These are phyloP conservation scores for Bovichtus variegatus DNA, from an alignment of 2,797 vertebrate genomes.

Conservation along the genomic window DNA sequence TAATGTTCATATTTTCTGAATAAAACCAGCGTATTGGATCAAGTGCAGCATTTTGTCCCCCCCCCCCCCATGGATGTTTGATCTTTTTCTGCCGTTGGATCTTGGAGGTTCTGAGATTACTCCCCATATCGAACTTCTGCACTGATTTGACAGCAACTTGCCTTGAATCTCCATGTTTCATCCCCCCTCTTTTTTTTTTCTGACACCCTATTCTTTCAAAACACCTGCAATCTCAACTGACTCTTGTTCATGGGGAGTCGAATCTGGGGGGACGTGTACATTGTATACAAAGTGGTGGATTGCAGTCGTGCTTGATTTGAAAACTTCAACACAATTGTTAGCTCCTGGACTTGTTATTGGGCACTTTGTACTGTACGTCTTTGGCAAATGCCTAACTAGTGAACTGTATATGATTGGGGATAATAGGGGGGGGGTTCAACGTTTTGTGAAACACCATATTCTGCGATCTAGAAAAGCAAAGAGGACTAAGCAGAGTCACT, in stretches of 20 bases:
- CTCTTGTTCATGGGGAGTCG: conserved; percentile 42
- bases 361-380: conserved; percentile 79
- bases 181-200: conserved; percentile 3
- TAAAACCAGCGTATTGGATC: conserved; percentile 40
- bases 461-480: conserved; percentile 67
- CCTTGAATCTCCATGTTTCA: conserved; percentile 30
- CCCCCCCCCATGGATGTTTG: conserved; percentile 16
- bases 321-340: conserved; percentile 69
- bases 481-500: conserved; percentile 70
- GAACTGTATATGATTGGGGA: conserved; percentile 70
- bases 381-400: conserved; percentile 71
- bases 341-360: conserved; percentile 69
- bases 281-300: conserved; percentile 66
- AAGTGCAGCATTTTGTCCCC: conserved; percentile 24
- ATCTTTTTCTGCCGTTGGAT: conserved; percentile 31
- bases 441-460: conserved; percentile 75
- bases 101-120: conserved; percentile 33
- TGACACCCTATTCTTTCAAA: conserved; percentile 19
- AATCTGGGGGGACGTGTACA: conserved; percentile 29
- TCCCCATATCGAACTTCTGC: conserved; percentile 36
- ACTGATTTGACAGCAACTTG: conserved; percentile 43
- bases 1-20: conserved; percentile 49
- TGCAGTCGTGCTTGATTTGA: conserved; percentile 67
- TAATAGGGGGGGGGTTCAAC: conserved; percentile 43
- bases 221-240: conserved; percentile 48